These are phyloP conservation scores for Blastobasis adustella DNA, from an alignment of 2,888 invertebrate genomes.

Conservation along the genomic window DNA sequence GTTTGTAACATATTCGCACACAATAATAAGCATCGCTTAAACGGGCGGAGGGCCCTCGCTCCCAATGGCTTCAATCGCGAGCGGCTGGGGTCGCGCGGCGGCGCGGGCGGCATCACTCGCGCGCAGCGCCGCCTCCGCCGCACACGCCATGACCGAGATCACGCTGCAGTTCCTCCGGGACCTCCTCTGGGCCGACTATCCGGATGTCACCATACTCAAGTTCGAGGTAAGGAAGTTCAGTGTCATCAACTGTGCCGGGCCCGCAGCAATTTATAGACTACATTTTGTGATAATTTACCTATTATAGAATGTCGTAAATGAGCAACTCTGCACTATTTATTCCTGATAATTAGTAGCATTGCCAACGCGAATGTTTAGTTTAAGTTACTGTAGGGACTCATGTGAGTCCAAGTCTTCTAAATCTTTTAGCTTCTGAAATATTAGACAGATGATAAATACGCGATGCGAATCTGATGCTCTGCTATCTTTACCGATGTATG, in stretches of 20 bases:
- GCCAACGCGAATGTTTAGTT: neutral
- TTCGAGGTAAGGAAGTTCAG: slow-evolving; percentile 57
- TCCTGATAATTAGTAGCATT: neutral
- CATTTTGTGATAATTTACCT: neutral
- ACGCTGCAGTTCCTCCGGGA: slow-evolving; percentile 72
- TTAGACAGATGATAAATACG: neutral
- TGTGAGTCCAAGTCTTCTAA: neutral
- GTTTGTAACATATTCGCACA: no score
- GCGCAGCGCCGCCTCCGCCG: neutral
- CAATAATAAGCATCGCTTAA: no score
- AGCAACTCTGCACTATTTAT: neutral
- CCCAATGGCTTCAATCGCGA: no score
- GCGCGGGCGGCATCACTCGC: neutral
- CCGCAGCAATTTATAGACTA: neutral
- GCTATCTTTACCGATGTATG: neutral
- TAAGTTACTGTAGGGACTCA: neutral
- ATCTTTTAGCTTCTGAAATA: neutral
- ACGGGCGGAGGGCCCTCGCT: no score
- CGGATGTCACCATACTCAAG: slow-evolving; percentile 69
- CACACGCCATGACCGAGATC: slow-evolving; percentile 47
- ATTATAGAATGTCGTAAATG: neutral
- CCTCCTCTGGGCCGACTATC: slow-evolving; percentile 70
- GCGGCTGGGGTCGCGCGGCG: slow-evolving; percentile 3
- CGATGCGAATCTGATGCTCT: neutral
- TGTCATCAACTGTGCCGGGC: no score